Evolutionary conservation across 2,888 invertebrate species (phyloP).

Genomic region (Rotaria sp.): DNA sequence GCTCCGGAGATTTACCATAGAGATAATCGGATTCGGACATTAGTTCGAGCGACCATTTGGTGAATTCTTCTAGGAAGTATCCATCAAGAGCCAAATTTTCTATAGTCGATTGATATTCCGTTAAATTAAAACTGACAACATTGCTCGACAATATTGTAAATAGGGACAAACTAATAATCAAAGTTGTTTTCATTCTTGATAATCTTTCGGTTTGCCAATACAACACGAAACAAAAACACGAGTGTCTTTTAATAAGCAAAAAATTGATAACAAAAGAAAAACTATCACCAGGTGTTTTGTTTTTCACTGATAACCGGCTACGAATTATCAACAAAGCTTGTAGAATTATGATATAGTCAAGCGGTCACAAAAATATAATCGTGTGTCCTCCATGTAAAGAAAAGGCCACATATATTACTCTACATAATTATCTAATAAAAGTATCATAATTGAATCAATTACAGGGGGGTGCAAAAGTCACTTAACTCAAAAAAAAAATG

Average conservation of each 20-base stretch:
- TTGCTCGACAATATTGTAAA: background rate
- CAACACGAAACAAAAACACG: background rate
- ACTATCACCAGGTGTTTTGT: background rate
- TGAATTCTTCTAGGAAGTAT: background rate
- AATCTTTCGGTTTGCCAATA: background rate
- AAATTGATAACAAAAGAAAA: background rate
- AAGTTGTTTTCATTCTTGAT: background rate
- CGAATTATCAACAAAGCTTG: no score
- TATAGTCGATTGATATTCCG: background rate
- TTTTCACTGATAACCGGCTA: background rate
- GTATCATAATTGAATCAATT: no score
- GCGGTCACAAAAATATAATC: no score
- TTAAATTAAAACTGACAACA: background rate
- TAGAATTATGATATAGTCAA: no score
- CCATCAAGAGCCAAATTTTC: background rate
- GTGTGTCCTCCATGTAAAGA: no score
- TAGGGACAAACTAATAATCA: background rate
- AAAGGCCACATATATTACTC: no score
- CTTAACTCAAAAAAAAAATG: no score
- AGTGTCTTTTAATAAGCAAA: background rate
- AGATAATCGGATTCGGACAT: background rate
- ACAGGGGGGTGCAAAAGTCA: no score
- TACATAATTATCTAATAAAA: no score
- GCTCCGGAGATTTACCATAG: background rate
- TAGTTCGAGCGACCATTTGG: background rate